Evolutionary conservation across 2,797 vertebrate species (phyloP).

Genomic region (Rhabdophis nuchalis): DNA sequence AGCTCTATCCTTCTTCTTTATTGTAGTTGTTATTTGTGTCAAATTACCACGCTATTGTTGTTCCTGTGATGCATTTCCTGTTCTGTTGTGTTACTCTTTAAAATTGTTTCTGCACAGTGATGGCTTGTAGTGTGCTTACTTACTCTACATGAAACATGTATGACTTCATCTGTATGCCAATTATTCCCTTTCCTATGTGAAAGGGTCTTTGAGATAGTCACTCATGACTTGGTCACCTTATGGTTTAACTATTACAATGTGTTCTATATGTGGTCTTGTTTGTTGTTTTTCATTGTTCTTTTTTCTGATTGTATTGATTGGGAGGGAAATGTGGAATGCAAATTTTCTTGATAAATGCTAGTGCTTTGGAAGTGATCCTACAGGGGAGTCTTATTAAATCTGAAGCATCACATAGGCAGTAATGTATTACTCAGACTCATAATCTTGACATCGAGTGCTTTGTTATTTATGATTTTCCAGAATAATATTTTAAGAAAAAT

Average conservation of each 20-base stretch:
- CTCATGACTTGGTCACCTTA: background rate
- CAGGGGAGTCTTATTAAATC: background rate
- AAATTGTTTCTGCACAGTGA: too few species aligned
- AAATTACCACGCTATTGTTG: too few species aligned
- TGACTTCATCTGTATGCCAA: background rate
- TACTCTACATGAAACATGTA: background rate
- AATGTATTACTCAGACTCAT: background rate
- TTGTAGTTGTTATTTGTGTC: too few species aligned
- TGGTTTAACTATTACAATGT: background rate
- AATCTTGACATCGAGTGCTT: background rate
- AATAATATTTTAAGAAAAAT: background rate
- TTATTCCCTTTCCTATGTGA: background rate
- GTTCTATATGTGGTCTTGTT: background rate
- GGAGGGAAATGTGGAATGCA: too few species aligned
- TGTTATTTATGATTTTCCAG: background rate
- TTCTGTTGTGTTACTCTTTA: too few species aligned
- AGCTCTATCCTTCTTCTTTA: too few species aligned
- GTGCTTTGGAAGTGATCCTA: background rate
- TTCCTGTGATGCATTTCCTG: too few species aligned
- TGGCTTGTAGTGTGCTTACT: too few species aligned
- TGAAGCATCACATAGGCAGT: background rate
- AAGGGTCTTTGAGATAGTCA: background rate
- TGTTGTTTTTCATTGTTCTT: background rate
- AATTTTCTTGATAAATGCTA: conserved; percentile 37
- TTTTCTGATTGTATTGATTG: background rate